Evolutionary conservation across 2,888 invertebrate genomes (phyloP), one percentile per base, ranked within the genome.

Genomic region (Ophion ventricosus): DNA sequence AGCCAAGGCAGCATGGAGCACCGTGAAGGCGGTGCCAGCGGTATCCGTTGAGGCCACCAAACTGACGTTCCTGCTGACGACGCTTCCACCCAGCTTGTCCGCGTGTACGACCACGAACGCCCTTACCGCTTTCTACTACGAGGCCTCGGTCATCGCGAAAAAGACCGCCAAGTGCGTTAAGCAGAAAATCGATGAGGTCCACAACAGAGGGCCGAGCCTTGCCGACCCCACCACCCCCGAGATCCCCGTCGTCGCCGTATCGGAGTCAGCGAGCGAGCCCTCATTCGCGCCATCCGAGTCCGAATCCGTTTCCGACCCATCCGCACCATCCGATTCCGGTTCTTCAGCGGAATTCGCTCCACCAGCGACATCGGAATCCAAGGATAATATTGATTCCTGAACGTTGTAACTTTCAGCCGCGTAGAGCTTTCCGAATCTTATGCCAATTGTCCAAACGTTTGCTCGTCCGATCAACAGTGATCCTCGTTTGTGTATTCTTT

Each of bases 1-100:
- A 17, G 87, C 77, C 17, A 84, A 84, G 59, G 87, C 85, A 56
- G 69, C 74, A 0, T 85, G 78, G 85, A 64, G 74, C 0, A 25
- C 80, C 10, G 29, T 64, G 1, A 87, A 82, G 26, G 78, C 40
- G 0, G 73, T 83, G 2, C 86, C 86, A 23, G 40, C 26, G 11
- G 1, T 84, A 23, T 26, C 72, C n/a, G n/a, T 43, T 14, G 80
- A 85, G 4, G 35, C 63, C 14, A 25, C 35, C 4, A 83, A 83
- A 49, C 57, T 87, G 0, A 76, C 43, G 0, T 11, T 8, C 7
- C 40, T 78, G 29, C 20, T 87, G 26, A 26, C 63, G 10, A 73
- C 72, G 0, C 80, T 87, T 40, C 82, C 74, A 29, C 10, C 78
- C 0, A 63, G 72, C 26, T 63, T 87, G 10, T 23, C 79, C 14